Evolutionary conservation across 2,113 vertebrate genomes (phyloP), one percentile per base, ranked within the genome.

Genomic region (Phaetusa simplex): DNA sequence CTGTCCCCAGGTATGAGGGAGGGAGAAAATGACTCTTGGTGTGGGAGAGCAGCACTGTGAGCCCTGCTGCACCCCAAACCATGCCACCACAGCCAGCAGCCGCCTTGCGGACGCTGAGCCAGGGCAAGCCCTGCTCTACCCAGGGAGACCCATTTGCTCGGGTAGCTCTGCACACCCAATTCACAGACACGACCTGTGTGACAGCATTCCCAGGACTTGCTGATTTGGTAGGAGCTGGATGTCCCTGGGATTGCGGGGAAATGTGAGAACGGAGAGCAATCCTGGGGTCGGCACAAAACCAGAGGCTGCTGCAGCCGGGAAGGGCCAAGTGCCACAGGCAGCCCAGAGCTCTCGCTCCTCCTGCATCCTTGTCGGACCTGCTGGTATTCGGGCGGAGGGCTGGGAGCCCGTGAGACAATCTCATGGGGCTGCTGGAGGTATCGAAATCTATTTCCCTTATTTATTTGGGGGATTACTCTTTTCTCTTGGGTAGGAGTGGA

Each of bases 401-500:
- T 42, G 77, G 34, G 67, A 90, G 10, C 66, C 65, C 5, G 0
- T 14, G 59, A 13, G 82, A 45, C 69, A 14, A 9, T 5, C 62
- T 70, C 61, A 3, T 3, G 0, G 72, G 58, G 82, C 77, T 24
- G 69, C 78, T 56, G 71, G 30, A 74, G 87, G 2, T 21, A 59
- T 61, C 1, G 0, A 79, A 83, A 38, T 21, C 90, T 8, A 65
- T 87, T 96, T 95, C 77, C 91, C 55, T 78, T 91, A 87, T 96
- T 96, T 97, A 85, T 90, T 82, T 58, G 64, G 38, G 47, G 90
- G 95, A 96, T 96, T 96, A 94, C 38, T 56, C 72, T 17, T 84
- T 91, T 70, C 89, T 91, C 71, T 88, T 3, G 1, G 69, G 67
- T 49, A 93, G 62, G 79, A 96, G 96, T 70, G 93, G 93, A 93